Evolutionary conservation across 2,888 invertebrate genomes (phyloP), one percentile per base, ranked within the genome.

Genomic region (Labia minor): DNA sequence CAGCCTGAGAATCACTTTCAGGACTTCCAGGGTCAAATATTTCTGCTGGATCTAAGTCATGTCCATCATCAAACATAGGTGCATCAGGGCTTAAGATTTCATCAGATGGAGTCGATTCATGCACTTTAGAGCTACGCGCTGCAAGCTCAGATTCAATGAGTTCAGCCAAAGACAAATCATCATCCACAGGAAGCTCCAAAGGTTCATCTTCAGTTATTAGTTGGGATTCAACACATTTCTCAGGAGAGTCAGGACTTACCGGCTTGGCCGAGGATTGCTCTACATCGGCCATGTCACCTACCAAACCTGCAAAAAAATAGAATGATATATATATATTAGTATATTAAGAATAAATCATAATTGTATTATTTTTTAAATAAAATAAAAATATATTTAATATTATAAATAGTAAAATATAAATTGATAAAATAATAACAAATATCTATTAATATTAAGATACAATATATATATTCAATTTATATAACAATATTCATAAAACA

Each of bases 91-190:
- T 49, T 49, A 16, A 14, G 2, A 49, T 49, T 16, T 49, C 49
- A 16, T 49, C 49, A n/a, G 49, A 49, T 49, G 3, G 8, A 49
- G 16, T 4, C 14, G 49, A 3, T n/a, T 49, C 49, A 49, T 49
- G 49, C 49, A 49, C 49, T 49, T 49, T 49, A 49, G 49, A n/a
- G 49, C 49, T 49, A 49, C 49, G 49, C n/a, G 49, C 49, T 49
- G 49, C 49, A 49, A 49, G 49, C 49, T 49, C 49, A n/a, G 49
- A 49, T 49, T 49, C 49, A 49, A 49, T 49, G 49, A 49, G 49
- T 49, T 49, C 49, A 49, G 49, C n/a, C 49, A 49, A 16, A 11
- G 49, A 49, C n/a, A 49, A 14, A 10, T 49, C 49, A 49, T 49
- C 49, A 49, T 49, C 49, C n/a, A 49, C 49, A 49, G 49, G 49